Percentiles rank a stretch among this genome's conserved stretches.
Conservation (phyloP, 2,113 vertebrate genomes). For the Pollachius pollachius region DNA sequence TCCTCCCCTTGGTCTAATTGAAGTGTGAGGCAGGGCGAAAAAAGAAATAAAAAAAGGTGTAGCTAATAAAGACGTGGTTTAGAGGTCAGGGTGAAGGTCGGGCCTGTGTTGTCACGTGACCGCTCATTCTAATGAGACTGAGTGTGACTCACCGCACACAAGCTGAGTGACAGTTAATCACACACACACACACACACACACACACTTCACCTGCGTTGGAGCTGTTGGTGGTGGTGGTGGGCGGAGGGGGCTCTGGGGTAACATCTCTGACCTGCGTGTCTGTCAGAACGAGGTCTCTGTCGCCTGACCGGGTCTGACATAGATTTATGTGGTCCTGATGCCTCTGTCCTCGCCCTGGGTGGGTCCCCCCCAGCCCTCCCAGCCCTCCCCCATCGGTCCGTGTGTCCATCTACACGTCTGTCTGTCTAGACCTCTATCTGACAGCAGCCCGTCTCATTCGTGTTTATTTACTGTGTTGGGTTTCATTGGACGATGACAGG, state of each 20-base stretch:
- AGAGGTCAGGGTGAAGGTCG: conserved; percentile 62
- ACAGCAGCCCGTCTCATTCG: conserved; percentile 31
- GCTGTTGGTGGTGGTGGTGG: conserved; percentile 48
- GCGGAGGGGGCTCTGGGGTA: too few relatives aligned
- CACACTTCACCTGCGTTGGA: conserved; percentile 68
- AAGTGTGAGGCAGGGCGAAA: too few relatives aligned
- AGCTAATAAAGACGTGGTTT: too few relatives aligned
- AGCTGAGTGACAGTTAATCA: conserved; percentile 75
- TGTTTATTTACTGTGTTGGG: neutral
- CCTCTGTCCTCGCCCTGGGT: conserved; percentile 48
- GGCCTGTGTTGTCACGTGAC: conserved; percentile 59
- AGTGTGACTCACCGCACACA: conserved; percentile 55
- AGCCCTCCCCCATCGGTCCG: conserved; percentile 55
- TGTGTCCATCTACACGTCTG: conserved; percentile 1
- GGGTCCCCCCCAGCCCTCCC: conserved; percentile 47
- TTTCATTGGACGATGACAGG: too few relatives aligned
- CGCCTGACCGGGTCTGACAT: conserved; percentile 52
- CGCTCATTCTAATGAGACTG: conserved; percentile 62
- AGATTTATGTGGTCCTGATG: conserved; percentile 61
- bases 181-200: conserved; percentile 51
- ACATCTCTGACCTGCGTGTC: conserved; percentile 36
- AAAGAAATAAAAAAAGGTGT: too few relatives aligned
- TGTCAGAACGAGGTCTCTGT: conserved; percentile 60
- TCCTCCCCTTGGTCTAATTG: too few relatives aligned
- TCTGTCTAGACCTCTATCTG: conserved; percentile 17